Base-by-base conservation (phyloP, 2,888 invertebrate genomes). In the Cryptops parisi region DNA sequence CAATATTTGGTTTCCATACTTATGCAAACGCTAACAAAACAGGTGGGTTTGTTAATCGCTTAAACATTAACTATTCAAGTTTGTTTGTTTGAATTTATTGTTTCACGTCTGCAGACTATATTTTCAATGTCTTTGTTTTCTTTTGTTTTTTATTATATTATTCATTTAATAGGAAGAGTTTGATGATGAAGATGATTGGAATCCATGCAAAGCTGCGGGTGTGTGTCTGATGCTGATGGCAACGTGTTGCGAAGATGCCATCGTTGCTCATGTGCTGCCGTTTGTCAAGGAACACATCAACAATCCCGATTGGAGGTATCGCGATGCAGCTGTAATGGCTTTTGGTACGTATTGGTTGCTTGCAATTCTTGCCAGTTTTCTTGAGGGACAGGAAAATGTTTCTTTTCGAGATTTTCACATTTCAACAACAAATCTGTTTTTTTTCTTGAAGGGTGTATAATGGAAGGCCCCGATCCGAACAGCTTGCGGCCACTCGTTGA, bases 121-220 rank as follows among this genome's bases (percentile, higher is more conserved):
- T 41, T n/a, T 5, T 24, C 15, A 47, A 25, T 25, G 12, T n/a
- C n/a, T 45, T 51, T 45, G 44, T 51, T 27, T 51, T 51, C 21
- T 22, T 24, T 2, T 3, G 9, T 44, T 1, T 27, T 38, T 39
- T 38, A 2, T 21, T 23, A 47, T 47, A 15, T 15, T n/a, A 21
- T 44, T 15, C 44, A 44, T n/a, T 52, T 47, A 47, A 26, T 54
- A 71, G 73, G 90, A 91, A 67, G 96, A 98, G 68, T 79, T 83
- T 62, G 97, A 98, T 67, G 96, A 98, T 70, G 97, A 98, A 68
- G 89, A 97, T 65, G 96, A 94, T 64, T 99, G 98, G 98, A 97
- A 94, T 71, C 98, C 98, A 1, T 88, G 93, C 61, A 99, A 99
- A 74, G 96, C 99, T 1, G 93, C 98, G 2, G 94, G 97, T 33